phyloP scores from a whole-genome alignment of 2,797 vertebrate genomes.

The Pipistrellus nathusii region DNA sequence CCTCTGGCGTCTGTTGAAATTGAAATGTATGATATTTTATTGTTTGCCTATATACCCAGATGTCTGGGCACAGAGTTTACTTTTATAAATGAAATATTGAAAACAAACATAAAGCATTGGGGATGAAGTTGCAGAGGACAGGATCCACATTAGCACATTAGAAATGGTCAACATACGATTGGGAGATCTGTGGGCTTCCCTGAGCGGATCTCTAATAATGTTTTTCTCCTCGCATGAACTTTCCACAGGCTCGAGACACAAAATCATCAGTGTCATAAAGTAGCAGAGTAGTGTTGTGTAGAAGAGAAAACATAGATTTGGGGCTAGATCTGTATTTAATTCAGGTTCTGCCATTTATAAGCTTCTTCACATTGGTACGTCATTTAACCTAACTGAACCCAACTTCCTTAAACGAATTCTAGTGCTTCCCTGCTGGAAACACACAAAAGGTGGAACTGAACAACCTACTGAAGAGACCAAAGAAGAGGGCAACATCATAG shows the following conservation, averaged over 20 bases:
- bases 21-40: conserved; percentile 82
- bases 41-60: conserved; percentile 81
- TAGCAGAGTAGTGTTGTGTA: not conserved
- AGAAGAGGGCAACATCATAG: not conserved
- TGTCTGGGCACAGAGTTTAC: conserved; percentile 76
- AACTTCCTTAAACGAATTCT: conserved; percentile 29
- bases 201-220: not conserved
- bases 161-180: conserved; percentile 62
- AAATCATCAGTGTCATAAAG: not conserved
- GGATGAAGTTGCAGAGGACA: conserved; percentile 51
- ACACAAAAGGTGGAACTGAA: not conserved
- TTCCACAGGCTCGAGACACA: not conserved
- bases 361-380: not conserved
- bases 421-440: not conserved
- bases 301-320: not conserved
- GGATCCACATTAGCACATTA: conserved; percentile 49
- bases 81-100: conserved; percentile 83
- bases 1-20: conserved; percentile 78
- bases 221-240: not conserved
- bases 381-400: not conserved
- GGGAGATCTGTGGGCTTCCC: not conserved
- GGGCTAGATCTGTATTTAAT: not conserved
- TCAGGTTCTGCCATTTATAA: not conserved
- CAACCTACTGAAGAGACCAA: not conserved
- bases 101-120: conserved; percentile 73